A percentile compares a stretch with the other conserved stretches of the same genome.
Conservation (phyloP, 2,113 vertebrate species). For the Hyaena hyaena region DNA sequence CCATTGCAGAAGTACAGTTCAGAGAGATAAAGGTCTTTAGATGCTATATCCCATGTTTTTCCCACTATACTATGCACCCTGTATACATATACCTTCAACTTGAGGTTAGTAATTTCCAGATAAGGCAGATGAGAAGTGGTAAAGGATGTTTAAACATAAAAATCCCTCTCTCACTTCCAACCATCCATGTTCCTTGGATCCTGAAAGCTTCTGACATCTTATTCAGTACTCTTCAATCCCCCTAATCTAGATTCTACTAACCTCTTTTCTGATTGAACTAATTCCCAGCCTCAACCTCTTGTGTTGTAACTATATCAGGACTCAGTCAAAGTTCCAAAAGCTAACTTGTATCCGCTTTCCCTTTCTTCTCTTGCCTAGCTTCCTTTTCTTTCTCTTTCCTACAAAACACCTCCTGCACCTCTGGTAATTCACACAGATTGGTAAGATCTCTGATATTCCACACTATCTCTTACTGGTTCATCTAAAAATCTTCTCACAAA, state of each 20-base stretch:
- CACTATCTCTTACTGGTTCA: neutral
- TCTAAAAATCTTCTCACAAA: slow-evolving; percentile 18
- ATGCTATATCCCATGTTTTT: neutral
- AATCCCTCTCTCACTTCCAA: neutral
- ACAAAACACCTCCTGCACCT: neutral
- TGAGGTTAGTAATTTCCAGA: neutral
- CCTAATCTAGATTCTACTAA: neutral
- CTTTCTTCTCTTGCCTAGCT: neutral
- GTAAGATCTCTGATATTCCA: neutral
- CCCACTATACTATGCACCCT: neutral
- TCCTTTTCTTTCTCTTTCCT: too few relatives aligned
- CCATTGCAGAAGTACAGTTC: neutral
- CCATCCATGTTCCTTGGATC: neutral
- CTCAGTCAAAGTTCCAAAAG: neutral
- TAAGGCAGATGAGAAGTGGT: neutral
- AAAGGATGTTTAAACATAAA: neutral
- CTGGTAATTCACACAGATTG: neutral
- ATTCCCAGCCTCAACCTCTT: neutral
- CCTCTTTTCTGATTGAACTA: neutral
- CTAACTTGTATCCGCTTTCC: neutral
- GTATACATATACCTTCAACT: neutral
- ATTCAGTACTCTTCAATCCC: neutral
- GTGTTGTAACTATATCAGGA: neutral
- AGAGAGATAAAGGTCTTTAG: slow-evolving; percentile 28
- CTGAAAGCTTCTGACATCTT: neutral